phyloP scores from a whole-genome alignment of 2,888 invertebrate genomes.

The Aspidiotus rigidus region DNA sequence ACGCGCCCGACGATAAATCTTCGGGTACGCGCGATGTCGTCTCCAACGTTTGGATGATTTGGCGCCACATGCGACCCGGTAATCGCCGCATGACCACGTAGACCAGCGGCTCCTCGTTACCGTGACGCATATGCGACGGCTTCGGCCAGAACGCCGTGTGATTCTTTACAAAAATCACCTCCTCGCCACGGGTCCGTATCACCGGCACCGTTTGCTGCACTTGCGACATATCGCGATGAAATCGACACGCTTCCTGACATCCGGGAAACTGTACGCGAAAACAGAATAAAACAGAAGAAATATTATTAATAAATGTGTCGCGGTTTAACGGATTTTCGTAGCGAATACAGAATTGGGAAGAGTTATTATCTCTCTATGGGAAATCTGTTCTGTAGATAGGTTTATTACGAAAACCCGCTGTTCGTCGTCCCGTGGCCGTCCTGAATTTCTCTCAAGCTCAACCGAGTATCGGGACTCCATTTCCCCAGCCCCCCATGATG shows the following conservation, averaged over 20 bases:
- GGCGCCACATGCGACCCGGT: slow-evolving; percentile 41
- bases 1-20: slow-evolving; percentile 53
- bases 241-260: slow-evolving; percentile 61
- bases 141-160: slow-evolving; percentile 58
- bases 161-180: slow-evolving; percentile 55
- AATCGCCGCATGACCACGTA: slow-evolving; percentile 60
- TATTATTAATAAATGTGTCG: slow-evolving; percentile 1
- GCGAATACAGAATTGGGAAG: not conserved
- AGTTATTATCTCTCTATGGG: too few relatives aligned
- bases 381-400: too few relatives aligned
- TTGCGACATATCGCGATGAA: slow-evolving; percentile 53
- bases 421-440: too few relatives aligned
- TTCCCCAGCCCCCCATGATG: too few relatives aligned
- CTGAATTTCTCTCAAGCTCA: too few relatives aligned
- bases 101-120: slow-evolving; percentile 46
- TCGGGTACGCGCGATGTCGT: slow-evolving; percentile 55
- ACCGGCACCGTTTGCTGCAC: slow-evolving; percentile 59
- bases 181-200: slow-evolving; percentile 60
- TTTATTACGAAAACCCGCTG: too few relatives aligned
- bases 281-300: not conserved
- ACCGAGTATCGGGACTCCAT: too few relatives aligned
- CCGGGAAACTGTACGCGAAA: slow-evolving; percentile 55
- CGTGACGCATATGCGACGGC: slow-evolving; percentile 43
- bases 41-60: slow-evolving; percentile 51
- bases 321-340: not conserved